These are phyloP conservation scores for Mustela nigripes DNA, from an alignment of 2,113 vertebrate species.

Conservation along the genomic window DNA sequence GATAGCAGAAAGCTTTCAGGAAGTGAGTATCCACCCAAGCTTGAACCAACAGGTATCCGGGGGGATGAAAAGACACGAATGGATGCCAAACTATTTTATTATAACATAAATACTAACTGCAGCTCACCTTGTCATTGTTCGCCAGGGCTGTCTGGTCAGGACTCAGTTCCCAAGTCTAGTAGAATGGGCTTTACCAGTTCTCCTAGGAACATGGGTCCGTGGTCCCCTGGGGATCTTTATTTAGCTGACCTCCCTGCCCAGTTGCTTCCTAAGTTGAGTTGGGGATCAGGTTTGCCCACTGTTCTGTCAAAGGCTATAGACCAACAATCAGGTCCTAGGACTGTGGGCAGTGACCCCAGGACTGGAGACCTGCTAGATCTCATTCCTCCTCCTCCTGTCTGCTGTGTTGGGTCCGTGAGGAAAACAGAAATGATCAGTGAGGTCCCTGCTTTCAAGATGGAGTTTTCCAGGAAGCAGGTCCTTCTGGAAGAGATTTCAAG, in stretches of 20 bases:
- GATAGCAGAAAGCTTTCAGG: neutral
- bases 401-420: neutral
- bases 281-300: neutral
- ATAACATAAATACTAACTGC: neutral
- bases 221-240: neutral
- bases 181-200: neutral
- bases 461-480: constrained; percentile 18
- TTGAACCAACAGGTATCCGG: neutral
- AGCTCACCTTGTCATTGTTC: neutral
- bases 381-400: neutral
- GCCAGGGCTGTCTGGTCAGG: neutral
- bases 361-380: neutral
- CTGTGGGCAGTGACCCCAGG: neutral
- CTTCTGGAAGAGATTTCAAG: constrained; percentile 60
- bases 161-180: neutral
- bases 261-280: neutral
- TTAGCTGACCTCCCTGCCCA: neutral
- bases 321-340: neutral
- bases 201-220: no score
- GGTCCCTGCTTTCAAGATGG: neutral
- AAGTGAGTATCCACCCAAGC: neutral
- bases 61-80: neutral
- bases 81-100: neutral
- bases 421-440: neutral
- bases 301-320: neutral